Evolutionary conservation across 2,888 invertebrate genomes (phyloP).

Genomic region (Arctia plantaginis): DNA sequence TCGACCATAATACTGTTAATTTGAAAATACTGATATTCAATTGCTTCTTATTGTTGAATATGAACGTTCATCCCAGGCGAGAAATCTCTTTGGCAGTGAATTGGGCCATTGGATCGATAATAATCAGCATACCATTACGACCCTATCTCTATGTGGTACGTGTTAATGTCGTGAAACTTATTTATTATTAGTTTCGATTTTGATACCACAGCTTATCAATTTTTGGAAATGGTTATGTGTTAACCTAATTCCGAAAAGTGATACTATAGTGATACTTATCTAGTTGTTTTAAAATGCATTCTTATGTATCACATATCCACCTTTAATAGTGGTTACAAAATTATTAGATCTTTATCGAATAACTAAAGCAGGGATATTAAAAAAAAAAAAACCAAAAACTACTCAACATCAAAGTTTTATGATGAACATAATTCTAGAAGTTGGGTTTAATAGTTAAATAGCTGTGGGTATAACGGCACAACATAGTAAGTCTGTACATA

Average conservation of each 20-base stretch:
- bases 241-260: not conserved
- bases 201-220: not conserved
- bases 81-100: not conserved
- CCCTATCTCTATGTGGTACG: constrained; percentile 1
- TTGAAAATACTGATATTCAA: not conserved
- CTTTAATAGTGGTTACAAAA: not conserved
- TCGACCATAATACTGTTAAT: not conserved
- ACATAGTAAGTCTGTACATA: constrained; percentile 12
- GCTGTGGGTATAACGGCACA: constrained; percentile 15
- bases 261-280: not conserved
- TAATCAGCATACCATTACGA: not conserved
- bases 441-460: not conserved
- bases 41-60: not conserved
- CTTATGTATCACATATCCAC: not conserved
- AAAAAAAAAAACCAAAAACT: not conserved
- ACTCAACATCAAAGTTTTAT: not conserved
- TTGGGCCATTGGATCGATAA: not conserved
- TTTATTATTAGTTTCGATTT: not conserved
- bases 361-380: not conserved
- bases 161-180: not conserved
- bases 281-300: not conserved
- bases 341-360: not conserved
- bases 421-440: not conserved
- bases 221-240: not conserved
- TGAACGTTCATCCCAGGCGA: not conserved